These are phyloP conservation scores for Geotrypetes seraphini DNA, from an alignment of 2,797 vertebrate genomes.

Conservation along the genomic window DNA sequence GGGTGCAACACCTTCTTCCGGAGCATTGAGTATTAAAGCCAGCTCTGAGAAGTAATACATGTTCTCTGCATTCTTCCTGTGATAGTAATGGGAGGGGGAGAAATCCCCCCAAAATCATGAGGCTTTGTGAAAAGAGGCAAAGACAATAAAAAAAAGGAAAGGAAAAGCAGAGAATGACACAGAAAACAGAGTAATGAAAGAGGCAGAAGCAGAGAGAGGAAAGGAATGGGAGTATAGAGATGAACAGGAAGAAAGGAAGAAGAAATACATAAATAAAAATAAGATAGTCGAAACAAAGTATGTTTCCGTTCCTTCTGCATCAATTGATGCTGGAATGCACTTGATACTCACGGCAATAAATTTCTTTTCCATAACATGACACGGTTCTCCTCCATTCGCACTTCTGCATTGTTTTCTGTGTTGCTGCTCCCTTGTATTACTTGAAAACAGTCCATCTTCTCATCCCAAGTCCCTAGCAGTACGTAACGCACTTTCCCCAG, in stretches of 20 bases:
- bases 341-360: constrained; percentile 73
- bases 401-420: constrained; percentile 74
- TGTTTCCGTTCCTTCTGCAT: too few relatives aligned
- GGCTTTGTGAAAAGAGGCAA: too few relatives aligned
- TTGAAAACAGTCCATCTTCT: constrained; percentile 90
- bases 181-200: too few relatives aligned
- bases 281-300: too few relatives aligned
- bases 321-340: too few relatives aligned
- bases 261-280: too few relatives aligned
- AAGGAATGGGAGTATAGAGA: too few relatives aligned
- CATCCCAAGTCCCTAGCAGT: constrained; percentile 89
- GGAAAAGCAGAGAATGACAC: too few relatives aligned
- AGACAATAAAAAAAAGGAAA: too few relatives aligned
- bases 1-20: constrained; percentile 71
- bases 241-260: too few relatives aligned
- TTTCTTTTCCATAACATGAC: constrained; percentile 79
- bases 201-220: too few relatives aligned
- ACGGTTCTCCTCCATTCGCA: constrained; percentile 65
- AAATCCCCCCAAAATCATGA: too few relatives aligned
- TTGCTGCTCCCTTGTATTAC: constrained; percentile 56
- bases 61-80: constrained; percentile 83
- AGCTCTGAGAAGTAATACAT: constrained; percentile 95
- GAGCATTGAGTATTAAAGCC: constrained; percentile 81
- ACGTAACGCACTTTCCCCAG: constrained; percentile 80
- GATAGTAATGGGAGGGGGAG: not conserved